Evolutionary conservation across 1,140 invertebrate species (phyloP).

Genomic region (Leptinotarsa lineolata): DNA sequence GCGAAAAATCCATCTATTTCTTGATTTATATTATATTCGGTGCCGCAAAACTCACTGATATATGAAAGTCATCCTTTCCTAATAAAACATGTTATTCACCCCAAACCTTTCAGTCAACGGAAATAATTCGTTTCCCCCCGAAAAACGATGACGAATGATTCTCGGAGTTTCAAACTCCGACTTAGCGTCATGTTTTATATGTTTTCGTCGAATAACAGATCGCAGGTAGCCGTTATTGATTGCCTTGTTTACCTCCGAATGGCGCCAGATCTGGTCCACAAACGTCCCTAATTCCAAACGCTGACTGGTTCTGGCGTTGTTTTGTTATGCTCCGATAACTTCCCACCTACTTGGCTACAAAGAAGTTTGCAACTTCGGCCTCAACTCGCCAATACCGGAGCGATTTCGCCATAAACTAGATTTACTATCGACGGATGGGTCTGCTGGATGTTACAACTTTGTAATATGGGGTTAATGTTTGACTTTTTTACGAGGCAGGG

Average conservation of each 20-base stretch:
- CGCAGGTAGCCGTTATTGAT: constrained; percentile 40
- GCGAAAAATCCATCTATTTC: no score
- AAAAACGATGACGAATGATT: not conserved
- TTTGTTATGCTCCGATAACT: constrained; percentile 1
- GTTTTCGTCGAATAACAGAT: constrained; percentile 38
- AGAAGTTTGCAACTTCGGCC: not conserved
- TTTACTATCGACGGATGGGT: constrained; percentile 2
- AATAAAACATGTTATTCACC: not conserved
- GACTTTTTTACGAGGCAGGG: not conserved
- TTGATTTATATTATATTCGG: no score
- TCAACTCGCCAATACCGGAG: constrained; percentile 1
- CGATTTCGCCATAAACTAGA: constrained; percentile 5
- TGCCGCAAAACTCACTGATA: no score
- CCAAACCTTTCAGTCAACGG: not conserved
- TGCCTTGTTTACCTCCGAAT: constrained; percentile 34
- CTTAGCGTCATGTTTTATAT: constrained; percentile 32
- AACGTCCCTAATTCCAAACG: constrained; percentile 26
- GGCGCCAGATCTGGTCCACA: constrained; percentile 14
- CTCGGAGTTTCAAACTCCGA: constrained; percentile 20
- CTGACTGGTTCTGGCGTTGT: not conserved
- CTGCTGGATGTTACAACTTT: not conserved
- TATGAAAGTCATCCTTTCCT: no score
- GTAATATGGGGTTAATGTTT: not conserved
- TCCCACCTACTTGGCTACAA: constrained; percentile 5
- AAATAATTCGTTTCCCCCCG: not conserved